These are phyloP conservation scores for Augochlora pura DNA, from an alignment of 1,140 invertebrate species.

Conservation along the genomic window DNA sequence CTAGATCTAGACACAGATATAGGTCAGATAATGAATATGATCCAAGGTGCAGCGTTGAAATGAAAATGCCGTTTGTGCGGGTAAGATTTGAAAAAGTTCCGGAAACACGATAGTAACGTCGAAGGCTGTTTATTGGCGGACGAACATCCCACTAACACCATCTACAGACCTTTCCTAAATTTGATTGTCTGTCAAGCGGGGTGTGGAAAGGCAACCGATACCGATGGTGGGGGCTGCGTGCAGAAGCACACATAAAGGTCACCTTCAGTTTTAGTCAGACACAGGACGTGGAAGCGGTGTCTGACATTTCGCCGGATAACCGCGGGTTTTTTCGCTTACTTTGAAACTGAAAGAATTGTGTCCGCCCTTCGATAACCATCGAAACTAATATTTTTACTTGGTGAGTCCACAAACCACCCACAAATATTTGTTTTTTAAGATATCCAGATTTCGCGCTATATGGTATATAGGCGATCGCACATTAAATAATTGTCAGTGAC, in stretches of 20 bases:
- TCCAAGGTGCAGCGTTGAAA: neutral
- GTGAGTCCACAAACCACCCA: constrained; percentile 32
- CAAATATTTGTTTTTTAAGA: neutral
- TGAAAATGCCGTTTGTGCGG: neutral
- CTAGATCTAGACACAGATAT: too few species aligned
- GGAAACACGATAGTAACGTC: too few species aligned
- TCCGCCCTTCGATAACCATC: neutral
- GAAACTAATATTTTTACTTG: constrained; percentile 7
- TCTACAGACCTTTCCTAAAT: constrained; percentile 41
- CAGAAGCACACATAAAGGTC: constrained; percentile 66
- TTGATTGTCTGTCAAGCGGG: constrained; percentile 22
- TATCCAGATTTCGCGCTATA: neutral
- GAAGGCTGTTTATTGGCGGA: neutral
- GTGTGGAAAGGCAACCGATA: neutral
- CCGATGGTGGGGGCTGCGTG: constrained; percentile 20
- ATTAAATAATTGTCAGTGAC: constrained; percentile 16
- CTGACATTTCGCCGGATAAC: constrained; percentile 6
- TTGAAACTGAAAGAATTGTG: neutral
- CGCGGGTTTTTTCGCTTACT: neutral
- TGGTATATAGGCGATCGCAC: neutral
- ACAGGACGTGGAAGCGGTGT: constrained; percentile 52
- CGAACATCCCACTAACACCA: constrained; percentile 29
- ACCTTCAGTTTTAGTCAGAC: constrained; percentile 68
- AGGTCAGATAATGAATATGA: neutral
- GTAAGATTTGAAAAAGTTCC: constrained; percentile 2